A percentile compares a stretch with the other conserved stretches of the same genome.
Evolutionary conservation across 2,888 invertebrate genomes (phyloP).

Genomic region (Sinopyrophorus schimmeli): DNA sequence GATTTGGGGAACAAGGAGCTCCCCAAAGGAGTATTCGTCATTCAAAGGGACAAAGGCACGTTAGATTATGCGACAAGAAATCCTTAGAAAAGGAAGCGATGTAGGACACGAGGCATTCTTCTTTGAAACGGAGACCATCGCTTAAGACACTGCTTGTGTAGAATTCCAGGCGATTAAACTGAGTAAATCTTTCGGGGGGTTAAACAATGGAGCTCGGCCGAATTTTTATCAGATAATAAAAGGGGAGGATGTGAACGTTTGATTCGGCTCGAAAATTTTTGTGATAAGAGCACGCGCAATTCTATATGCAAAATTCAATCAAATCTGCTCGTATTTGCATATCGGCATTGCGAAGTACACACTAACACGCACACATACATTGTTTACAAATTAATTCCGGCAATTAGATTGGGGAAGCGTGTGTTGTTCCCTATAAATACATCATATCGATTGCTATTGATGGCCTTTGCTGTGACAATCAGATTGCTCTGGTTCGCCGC

Average conservation of each 20-base stretch:
- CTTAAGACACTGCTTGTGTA: slow-evolving; percentile 41
- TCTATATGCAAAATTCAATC: slow-evolving; percentile 31
- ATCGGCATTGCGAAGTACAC: slow-evolving; percentile 25
- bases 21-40: slow-evolving; percentile 21
- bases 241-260: too few species aligned
- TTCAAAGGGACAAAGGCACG: slow-evolving; percentile 21
- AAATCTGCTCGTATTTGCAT: slow-evolving; percentile 36
- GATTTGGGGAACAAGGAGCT: slow-evolving; percentile 11
- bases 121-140: slow-evolving; percentile 27
- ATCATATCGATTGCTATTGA: slow-evolving; percentile 35
- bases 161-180: slow-evolving; percentile 40
- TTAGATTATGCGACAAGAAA: slow-evolving; percentile 25
- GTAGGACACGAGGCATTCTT: slow-evolving; percentile 21
- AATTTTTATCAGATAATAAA: neutral
- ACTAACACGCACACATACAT: slow-evolving; percentile 39
- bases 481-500: slow-evolving; percentile 15
- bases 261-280: too few species aligned
- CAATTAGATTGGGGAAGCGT: slow-evolving; percentile 40
- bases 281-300: too few species aligned
- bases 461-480: slow-evolving; percentile 33
- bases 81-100: slow-evolving; percentile 25
- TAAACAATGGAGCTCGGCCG: slow-evolving; percentile 24
- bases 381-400: slow-evolving; percentile 44
- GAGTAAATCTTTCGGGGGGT: slow-evolving; percentile 41
- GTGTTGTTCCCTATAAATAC: slow-evolving; percentile 40